Percentiles rank a stretch among this genome's conserved stretches.
Evolutionary conservation across 2,888 invertebrate genomes (phyloP).

Genomic region (Anaspis maculata): DNA sequence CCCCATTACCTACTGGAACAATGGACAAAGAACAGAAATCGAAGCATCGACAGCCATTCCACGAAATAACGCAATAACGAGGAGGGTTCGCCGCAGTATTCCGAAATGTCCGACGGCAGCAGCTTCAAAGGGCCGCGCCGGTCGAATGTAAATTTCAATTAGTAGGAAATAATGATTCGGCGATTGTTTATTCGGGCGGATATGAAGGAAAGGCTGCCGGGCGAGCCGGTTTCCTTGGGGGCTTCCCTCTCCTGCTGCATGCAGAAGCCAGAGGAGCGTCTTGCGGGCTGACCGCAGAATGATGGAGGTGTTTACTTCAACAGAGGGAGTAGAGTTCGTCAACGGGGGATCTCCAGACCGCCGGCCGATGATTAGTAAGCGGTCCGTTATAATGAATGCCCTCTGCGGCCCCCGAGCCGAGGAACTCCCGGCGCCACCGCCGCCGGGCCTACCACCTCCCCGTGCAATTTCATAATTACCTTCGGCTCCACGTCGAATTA

Average conservation of each 20-base stretch:
- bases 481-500: constrained; percentile 35
- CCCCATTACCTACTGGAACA: no score
- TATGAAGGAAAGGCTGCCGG: no score
- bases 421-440: constrained; percentile 15
- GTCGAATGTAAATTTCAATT: constrained; percentile 33
- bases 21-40: neutral
- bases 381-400: constrained; percentile 34
- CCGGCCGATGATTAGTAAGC: constrained; percentile 32
- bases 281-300: constrained; percentile 27
- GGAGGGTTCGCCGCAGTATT: no score
- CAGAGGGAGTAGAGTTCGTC: no score
- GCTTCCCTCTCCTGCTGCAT: no score
- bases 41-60: no score
- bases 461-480: constrained; percentile 37
- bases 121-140: constrained; percentile 15
- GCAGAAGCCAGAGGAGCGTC: constrained; percentile 18
- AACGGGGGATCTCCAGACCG: constrained; percentile 21
- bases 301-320: constrained; percentile 39
- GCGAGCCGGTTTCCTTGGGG: no score
- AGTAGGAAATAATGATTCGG: constrained; percentile 30
- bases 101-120: no score
- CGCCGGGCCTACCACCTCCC: no score
- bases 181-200: constrained; percentile 30
- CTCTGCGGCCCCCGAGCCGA: constrained; percentile 19
- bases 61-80: no score